phyloP scores from a whole-genome alignment of 37 sponge, comb jelly and placozoan species.

The Aplysina aerophoba region DNA sequence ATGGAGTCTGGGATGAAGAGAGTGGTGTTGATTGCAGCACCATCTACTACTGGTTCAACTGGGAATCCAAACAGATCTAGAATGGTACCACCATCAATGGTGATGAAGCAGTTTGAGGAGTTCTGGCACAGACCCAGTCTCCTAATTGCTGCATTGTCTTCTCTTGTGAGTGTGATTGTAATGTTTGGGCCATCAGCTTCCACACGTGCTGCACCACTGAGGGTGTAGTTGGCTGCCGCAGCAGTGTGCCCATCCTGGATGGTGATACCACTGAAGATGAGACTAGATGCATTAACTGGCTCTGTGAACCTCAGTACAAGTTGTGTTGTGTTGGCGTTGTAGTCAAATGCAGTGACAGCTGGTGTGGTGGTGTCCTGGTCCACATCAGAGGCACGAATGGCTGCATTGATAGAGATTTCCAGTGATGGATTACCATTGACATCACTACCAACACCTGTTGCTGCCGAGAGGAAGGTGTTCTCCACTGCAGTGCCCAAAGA shows the following conservation, averaged over 20 bases:
- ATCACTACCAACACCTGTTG: conserved; percentile 54
- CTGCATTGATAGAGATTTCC: conserved; percentile 21
- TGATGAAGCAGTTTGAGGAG: conserved; percentile 59
- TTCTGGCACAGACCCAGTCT: conserved; percentile 61
- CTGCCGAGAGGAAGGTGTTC: conserved; percentile 60
- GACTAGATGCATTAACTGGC: conserved; percentile 64
- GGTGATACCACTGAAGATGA: conserved; percentile 56
- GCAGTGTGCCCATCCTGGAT: conserved; percentile 67
- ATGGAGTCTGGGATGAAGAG: conserved; percentile 59
- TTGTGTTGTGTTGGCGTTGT: conserved; percentile 51
- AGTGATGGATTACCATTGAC: conserved; percentile 68
- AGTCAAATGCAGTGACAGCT: conserved; percentile 57
- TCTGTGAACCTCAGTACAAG: conserved; percentile 82
- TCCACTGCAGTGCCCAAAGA: conserved; percentile 49
- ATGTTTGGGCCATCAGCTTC: conserved; percentile 34
- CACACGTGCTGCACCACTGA: conserved; percentile 42
- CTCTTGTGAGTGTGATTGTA: conserved; percentile 42
- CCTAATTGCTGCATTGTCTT: conserved; percentile 73
- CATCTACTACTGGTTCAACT: conserved; percentile 46
- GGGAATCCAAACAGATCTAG: conserved; percentile 71
- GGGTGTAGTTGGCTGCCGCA: conserved; percentile 37
- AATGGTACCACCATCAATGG: conserved; percentile 64
- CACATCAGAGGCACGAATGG: conserved; percentile 50
- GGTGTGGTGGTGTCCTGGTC: conserved; percentile 77
- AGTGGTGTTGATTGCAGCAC: conserved; percentile 61